Conservation (phyloP, 92 coral and sea anemone genomes). For the Heliopora coerulea region DNA sequence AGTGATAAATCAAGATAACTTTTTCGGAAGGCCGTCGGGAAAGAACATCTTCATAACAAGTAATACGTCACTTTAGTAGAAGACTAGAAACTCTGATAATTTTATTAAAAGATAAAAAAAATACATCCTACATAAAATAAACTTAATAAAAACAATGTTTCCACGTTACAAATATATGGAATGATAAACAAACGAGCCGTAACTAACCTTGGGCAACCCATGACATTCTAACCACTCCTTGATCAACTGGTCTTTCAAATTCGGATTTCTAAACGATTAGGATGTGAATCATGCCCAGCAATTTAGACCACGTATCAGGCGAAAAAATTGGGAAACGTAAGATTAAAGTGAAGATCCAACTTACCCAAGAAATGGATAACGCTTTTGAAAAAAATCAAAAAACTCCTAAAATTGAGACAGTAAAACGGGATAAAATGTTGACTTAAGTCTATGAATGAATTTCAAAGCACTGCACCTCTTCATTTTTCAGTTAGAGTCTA, state of each 20-base stretch:
- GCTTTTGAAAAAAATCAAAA: slow-evolving; percentile 64
- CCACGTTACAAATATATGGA: too few relatives aligned
- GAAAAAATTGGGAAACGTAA: too few relatives aligned
- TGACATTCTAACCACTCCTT: slow-evolving; percentile 87
- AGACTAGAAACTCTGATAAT: too few relatives aligned
- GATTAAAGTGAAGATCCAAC: too few relatives aligned
- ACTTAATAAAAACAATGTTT: too few relatives aligned
- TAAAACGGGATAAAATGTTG: not conserved
- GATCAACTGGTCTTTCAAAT: slow-evolving; percentile 64
- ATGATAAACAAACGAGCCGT: too few relatives aligned
- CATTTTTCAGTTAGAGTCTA: not conserved
- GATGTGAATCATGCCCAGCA: not conserved
- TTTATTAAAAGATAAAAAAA: too few relatives aligned
- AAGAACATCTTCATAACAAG: not conserved
- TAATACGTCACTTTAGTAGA: too few relatives aligned
- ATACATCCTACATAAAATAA: too few relatives aligned
- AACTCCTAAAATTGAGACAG: slow-evolving; percentile 59
- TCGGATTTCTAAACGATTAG: slow-evolving; percentile 32
- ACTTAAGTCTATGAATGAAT: not conserved
- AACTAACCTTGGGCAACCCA: slow-evolving; percentile 79
- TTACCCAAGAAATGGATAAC: slow-evolving; percentile 63
- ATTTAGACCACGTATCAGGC: not conserved
- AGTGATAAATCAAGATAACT: not conserved
- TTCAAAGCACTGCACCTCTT: not conserved
- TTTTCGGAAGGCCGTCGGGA: not conserved